Evolutionary conservation across 2,888 invertebrate species (phyloP), one percentile per base, ranked within the genome.

Genomic region (Dione vanillae): DNA sequence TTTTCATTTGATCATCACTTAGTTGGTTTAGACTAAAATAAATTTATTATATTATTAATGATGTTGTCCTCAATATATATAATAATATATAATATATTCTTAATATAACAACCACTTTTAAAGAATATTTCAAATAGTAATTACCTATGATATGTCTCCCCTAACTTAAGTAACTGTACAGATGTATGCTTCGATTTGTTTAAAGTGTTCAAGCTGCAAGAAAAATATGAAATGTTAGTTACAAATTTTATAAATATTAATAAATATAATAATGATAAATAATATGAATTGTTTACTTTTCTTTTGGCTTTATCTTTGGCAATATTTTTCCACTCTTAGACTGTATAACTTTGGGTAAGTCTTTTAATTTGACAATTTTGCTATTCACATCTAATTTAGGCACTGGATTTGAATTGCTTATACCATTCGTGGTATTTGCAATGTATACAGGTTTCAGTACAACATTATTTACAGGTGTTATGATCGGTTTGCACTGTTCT

Each of bases 121-220:
- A 11, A 27, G 19, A 19, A 49, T 12, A 49, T 49, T 47, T 47
- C 27, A 27, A n/a, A n/a, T n/a, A n/a, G 19, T 49, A 19, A 19
- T 16, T 81, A 92, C 92, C 92, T 91, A 78, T 92, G 92, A 78
- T 92, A 92, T 78, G 91, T 90, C 79, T 90, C 91, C 54, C 92
- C 92, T 75, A 92, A 78, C 78, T 92, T 92, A 43, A 92, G 81
- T 76, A 92, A 83, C 78, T 92, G 91, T 67, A 92, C 91, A 71
- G 92, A 86, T 70, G 89, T 89, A 66, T 86, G 85, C 79, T 88
- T 91, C 19, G 83, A 79, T 64, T 72, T 74, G 49, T 35, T 68
- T 49, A 65, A 49, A 45, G 82, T 74, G 2, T 3, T 27, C 5
- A 27, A 27, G 73, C 83, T 79, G 74, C 79, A 88, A 85, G 70